Evolutionary conservation across 1,140 invertebrate species (phyloP), one percentile per base, ranked within the genome.

Genomic region (Anoplolepis gracilipes): DNA sequence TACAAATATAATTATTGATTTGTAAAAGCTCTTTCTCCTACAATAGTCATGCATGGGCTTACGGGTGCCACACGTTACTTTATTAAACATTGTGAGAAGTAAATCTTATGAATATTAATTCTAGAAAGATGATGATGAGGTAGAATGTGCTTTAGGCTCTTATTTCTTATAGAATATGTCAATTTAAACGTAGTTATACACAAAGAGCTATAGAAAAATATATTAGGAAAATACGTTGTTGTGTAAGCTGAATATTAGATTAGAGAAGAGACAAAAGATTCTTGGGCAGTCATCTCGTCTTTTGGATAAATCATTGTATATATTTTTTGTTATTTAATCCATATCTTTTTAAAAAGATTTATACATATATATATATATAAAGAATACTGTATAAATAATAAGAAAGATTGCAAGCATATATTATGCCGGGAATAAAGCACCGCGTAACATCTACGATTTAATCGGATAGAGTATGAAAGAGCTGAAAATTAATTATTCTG

Each of bases 11-110:
- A 46, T 33, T n/a, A 53, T 39, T 22, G 3, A 72, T 67, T 81
- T 72, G n/a, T n/a, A 25, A 22, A 53, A 28, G 36, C 36, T 49
- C 46, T 49, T 16, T 19, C 46, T 49, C 46, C 39, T 69, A 36
- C 25, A 19, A 39, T 81, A 81, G 65, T 57, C 77, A 36, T 81
- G 77, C 77, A 81, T 70, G 65, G 22, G 65, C 46, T 78, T 67
- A 59, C 39, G 49, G 46, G 65, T 72, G 64, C 16, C 33, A 33
- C 22, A 30, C 42, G 33, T 57, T 72, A 81, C 16, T 11, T 22
- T 59, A 30, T 59, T 39, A 39, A 30, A 57, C 30, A 81, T 49
- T 46, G 28, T 67, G 13, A 59, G 19, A 59, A 42, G 7, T 16
- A 36, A 55, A 79, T 64, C 19, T 49, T 53, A 64, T 59, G 2